phyloP scores from a whole-genome alignment of 2,888 invertebrate species.

The Odiellus spinosus region DNA sequence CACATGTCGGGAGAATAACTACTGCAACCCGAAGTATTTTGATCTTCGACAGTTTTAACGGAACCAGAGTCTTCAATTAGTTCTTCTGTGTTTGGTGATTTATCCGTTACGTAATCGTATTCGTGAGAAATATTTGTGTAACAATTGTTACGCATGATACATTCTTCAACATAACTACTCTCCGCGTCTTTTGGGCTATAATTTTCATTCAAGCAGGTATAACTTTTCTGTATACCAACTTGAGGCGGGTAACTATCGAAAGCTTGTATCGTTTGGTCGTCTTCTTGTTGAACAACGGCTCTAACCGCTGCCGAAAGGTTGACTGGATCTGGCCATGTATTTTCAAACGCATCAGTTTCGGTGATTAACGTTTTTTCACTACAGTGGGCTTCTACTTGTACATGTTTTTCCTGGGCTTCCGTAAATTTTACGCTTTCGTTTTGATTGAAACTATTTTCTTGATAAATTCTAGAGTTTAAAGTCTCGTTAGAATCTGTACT shows the following conservation, averaged over 20 bases:
- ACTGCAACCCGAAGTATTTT: neutral
- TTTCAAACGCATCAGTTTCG: conserved; percentile 15
- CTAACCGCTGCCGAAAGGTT: conserved; percentile 16
- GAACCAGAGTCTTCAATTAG: neutral
- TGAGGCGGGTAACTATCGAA: neutral
- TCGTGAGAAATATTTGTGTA: neutral
- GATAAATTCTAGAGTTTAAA: neutral
- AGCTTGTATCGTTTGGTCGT: conserved; percentile 3
- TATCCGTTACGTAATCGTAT: too few species aligned
- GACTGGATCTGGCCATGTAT: conserved; percentile 16
- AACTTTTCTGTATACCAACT: neutral
- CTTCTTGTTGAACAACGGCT: conserved; percentile 13
- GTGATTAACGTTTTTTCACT: conserved; percentile 10
- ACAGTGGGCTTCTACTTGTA: conserved; percentile 13
- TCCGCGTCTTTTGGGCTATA: neutral
- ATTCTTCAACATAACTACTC: neutral
- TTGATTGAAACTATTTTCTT: neutral
- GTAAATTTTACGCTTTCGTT: neutral
- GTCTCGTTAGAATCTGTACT: conserved; percentile 6
- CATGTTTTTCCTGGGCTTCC: neutral
- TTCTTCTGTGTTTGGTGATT: neutral
- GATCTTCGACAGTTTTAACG: neutral
- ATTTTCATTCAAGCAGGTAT: neutral
- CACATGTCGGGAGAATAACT: neutral
- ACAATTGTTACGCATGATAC: neutral